Conservation (phyloP, 2,797 vertebrate genomes). For the Rhadinocentrus ornatus region DNA sequence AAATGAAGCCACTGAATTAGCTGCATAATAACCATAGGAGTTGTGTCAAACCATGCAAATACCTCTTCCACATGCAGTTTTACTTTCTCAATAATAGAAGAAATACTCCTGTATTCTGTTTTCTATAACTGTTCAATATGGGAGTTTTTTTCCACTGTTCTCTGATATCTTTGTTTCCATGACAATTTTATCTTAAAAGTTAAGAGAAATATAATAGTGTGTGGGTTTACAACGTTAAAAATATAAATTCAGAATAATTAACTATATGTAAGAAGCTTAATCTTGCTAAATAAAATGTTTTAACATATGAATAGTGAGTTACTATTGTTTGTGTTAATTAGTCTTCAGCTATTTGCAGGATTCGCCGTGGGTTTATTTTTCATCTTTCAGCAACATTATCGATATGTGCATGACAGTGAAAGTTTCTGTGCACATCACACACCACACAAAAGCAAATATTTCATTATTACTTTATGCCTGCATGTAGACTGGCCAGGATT, state of each 20-base stretch:
- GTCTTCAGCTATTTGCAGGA: neutral
- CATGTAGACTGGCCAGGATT: neutral
- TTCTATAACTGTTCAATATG: slow-evolving; percentile 1
- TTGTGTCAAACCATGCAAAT: slow-evolving; percentile 44
- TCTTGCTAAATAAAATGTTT: slow-evolving; percentile 1
- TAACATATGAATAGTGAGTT: neutral
- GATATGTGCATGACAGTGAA: neutral
- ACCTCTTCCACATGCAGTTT: slow-evolving; percentile 59
- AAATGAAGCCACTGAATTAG: slow-evolving; percentile 52
- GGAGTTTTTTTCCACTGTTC: slow-evolving; percentile 8
- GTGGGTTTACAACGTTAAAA: neutral
- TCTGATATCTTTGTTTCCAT: slow-evolving; percentile 7
- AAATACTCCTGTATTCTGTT: slow-evolving; percentile 30
- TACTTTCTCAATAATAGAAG: slow-evolving; percentile 23
- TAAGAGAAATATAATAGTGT: neutral
- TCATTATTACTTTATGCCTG: neutral
- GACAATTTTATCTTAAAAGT: slow-evolving; percentile 19
- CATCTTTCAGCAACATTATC: neutral
- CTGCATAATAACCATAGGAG: slow-evolving; percentile 54
- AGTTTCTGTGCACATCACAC: neutral
- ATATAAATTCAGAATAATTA: neutral
- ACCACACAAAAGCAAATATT: neutral
- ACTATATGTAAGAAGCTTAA: slow-evolving; percentile 5
- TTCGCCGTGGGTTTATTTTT: neutral
- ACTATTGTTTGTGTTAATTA: neutral